Percentiles rank a stretch among this genome's conserved stretches.
These are phyloP conservation scores for Apoda limacodes DNA, from an alignment of 2,888 invertebrate species.

Conservation along the genomic window DNA sequence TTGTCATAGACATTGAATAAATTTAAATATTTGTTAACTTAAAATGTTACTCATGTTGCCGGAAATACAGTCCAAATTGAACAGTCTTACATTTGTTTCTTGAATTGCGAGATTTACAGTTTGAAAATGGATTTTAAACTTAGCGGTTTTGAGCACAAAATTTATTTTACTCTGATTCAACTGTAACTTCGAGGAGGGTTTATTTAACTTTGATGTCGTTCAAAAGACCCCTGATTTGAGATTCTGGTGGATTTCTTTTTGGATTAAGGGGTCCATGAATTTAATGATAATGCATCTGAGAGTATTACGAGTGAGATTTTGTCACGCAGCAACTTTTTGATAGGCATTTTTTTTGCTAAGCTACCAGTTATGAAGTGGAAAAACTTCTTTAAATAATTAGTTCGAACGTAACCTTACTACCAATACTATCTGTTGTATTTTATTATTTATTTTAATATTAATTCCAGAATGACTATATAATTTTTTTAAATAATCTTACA, in stretches of 20 bases:
- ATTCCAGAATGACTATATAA: too few species aligned
- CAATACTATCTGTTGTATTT: too few species aligned
- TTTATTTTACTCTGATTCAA: conserved; percentile 15
- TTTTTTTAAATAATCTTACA: too few species aligned
- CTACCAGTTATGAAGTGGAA: too few species aligned
- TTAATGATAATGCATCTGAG: conserved; percentile 61
- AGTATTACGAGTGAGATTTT: conserved; percentile 45
- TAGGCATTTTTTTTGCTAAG: conserved; percentile 27
- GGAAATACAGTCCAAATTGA: conserved; percentile 70
- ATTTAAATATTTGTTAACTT: conserved; percentile 69
- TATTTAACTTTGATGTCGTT: conserved; percentile 68
- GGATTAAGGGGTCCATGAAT: conserved; percentile 67
- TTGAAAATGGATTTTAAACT: conserved; percentile 33
- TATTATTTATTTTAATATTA: too few species aligned
- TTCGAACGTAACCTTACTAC: too few species aligned
- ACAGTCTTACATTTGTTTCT: conserved; percentile 60
- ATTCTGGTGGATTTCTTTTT: conserved; percentile 67
- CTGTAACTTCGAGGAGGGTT: conserved; percentile 38
- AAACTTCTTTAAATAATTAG: too few species aligned
- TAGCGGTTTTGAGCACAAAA: conserved; percentile 25
- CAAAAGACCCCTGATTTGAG: conserved; percentile 64
- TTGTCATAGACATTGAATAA: conserved; percentile 41
- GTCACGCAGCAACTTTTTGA: conserved; percentile 44
- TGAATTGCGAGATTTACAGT: conserved; percentile 26
- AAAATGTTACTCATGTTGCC: conserved; percentile 69